Conservation (phyloP, 2,888 invertebrate genomes). For the Rosalia funebris region DNA sequence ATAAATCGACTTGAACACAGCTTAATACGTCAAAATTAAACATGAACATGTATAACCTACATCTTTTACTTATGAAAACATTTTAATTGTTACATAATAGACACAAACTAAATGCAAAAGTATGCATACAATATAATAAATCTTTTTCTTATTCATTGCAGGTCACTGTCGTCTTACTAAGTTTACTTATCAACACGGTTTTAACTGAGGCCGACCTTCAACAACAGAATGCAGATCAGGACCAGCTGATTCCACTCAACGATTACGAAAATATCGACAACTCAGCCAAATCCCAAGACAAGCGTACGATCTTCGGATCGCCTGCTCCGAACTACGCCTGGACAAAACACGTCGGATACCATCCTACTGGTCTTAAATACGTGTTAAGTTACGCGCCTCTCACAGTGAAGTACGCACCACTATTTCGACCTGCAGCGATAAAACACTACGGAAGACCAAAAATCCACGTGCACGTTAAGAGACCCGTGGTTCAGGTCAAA, state of each 20-base stretch:
- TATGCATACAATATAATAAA: no score
- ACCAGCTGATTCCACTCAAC: conserved; percentile 53
- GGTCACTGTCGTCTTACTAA: conserved; percentile 39
- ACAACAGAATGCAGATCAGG: conserved; percentile 44
- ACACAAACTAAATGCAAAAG: no score
- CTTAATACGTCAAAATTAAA: no score
- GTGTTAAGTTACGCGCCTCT: conserved; percentile 54
- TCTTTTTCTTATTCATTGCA: no score
- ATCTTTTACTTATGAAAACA: no score
- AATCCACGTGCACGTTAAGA: conserved; percentile 42
- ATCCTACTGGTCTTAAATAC: conserved; percentile 53
- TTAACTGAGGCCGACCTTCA: conserved; percentile 44
- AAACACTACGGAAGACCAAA: conserved; percentile 46
- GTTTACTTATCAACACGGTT: conserved; percentile 34
- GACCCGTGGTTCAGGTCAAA: conserved; percentile 36
- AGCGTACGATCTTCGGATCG: conserved; percentile 55
- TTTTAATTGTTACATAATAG: no score
- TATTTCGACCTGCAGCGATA: conserved; percentile 50
- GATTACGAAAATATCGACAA: conserved; percentile 46
- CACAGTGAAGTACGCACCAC: conserved; percentile 52
- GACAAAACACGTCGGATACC: conserved; percentile 56
- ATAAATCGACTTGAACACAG: no score
- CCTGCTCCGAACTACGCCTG: conserved; percentile 46
- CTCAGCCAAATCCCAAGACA: conserved; percentile 52
- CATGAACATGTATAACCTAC: no score